Conservation (phyloP, 2,113 vertebrate genomes). For the Phyllostomus discolor region DNA sequence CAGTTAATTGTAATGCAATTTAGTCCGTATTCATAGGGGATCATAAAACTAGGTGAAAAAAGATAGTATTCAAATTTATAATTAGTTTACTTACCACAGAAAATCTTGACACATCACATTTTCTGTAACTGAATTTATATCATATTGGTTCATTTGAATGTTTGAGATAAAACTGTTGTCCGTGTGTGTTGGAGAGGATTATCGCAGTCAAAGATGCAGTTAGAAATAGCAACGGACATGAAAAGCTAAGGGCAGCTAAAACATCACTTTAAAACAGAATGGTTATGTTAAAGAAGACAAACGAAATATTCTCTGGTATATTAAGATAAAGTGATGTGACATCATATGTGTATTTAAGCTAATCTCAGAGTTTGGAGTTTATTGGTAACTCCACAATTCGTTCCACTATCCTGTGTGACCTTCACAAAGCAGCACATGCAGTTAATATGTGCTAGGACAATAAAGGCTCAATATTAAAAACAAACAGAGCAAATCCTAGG, state of each 20-base stretch:
- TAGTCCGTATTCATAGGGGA: neutral
- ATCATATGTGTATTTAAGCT: neutral
- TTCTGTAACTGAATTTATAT: slow-evolving; percentile 14
- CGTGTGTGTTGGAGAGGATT: neutral
- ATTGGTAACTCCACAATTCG: neutral
- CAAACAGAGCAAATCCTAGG: neutral
- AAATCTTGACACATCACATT: neutral
- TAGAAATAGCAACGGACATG: neutral
- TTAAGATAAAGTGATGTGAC: neutral
- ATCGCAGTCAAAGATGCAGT: neutral
- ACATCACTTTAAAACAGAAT: neutral
- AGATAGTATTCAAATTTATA: neutral
- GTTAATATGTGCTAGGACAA: neutral
- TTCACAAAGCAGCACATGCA: neutral
- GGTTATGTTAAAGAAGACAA: neutral
- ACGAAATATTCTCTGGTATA: neutral
- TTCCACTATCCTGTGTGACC: neutral
- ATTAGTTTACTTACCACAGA: neutral
- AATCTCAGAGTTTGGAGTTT: neutral
- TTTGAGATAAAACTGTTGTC: neutral
- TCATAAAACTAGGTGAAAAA: neutral
- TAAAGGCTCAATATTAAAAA: neutral
- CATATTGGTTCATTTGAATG: neutral
- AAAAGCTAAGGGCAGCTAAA: neutral
- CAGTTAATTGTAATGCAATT: neutral